These are phyloP conservation scores for Stegophylla sp. DNA, from an alignment of 2,888 invertebrate species.

Conservation along the genomic window DNA sequence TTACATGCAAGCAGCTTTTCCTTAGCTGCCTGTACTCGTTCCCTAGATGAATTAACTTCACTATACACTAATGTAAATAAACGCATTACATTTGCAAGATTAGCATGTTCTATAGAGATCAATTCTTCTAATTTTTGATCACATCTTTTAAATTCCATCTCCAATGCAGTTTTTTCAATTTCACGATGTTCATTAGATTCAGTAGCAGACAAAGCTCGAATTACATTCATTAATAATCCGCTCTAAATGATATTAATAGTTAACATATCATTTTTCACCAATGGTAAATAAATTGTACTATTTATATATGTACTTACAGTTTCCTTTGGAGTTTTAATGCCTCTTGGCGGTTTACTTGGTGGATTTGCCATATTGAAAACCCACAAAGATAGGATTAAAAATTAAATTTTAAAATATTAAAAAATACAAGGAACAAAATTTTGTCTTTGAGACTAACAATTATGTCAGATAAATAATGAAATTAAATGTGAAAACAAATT, in stretches of 20 bases:
- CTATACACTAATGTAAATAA: constrained; percentile 63
- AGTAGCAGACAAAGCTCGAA: constrained; percentile 90
- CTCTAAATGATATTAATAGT: constrained; percentile 68
- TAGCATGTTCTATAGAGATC: constrained; percentile 85
- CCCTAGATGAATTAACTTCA: constrained; percentile 69
- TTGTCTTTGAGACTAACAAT: too few relatives aligned
- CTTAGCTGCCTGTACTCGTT: constrained; percentile 78
- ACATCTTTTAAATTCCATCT: constrained; percentile 90
- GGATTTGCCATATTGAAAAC: constrained; percentile 65
- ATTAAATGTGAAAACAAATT: too few relatives aligned
- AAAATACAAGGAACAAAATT: too few relatives aligned
- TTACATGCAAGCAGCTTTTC: constrained; percentile 84
- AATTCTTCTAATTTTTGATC: constrained; percentile 87
- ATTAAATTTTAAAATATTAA: not conserved
- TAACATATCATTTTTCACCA: not conserved
- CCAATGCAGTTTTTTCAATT: constrained; percentile 89
- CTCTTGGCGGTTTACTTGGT: constrained; percentile 84
- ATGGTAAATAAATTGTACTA: not conserved
- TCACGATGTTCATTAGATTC: constrained; percentile 92
- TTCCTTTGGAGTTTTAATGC: constrained; percentile 85
- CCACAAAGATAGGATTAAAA: not conserved
- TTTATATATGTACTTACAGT: constrained; percentile 70
- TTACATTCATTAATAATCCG: constrained; percentile 90
- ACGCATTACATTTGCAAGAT: constrained; percentile 83
- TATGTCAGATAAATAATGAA: too few relatives aligned